Evolutionary conservation across 2,113 vertebrate genomes (phyloP), one percentile per base, ranked within the genome.

Genomic region (Syngnathus typhle): DNA sequence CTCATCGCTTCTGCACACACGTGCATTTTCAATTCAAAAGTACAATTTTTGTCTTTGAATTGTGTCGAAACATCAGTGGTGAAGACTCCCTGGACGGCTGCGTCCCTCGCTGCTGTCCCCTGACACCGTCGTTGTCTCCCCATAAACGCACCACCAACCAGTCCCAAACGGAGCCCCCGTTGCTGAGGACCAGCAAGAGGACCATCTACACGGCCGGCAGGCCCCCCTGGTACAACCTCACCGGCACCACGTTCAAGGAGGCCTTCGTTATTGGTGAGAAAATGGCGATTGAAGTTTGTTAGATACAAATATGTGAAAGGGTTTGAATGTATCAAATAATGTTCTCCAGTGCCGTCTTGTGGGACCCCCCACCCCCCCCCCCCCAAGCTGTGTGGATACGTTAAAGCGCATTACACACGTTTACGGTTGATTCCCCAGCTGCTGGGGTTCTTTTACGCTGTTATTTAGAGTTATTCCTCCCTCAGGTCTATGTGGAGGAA

Each of bases 201-300:
- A 95, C 94, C 21, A 95, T 95, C 79, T 95, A 94, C 88, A 95
- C 94, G 0, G 94, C 94, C 0, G 93, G 94, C 15, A 81, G 94
- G 16, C 94, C 94, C 5, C 94, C 93, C 0, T 95, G 94, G 94
- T 95, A 95, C 90, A 95, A 93, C 52, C 94, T 95, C 73, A 92
- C 93, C 0, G 93, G 94, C 56, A 94, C 93, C 60, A 94, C 92
- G 21, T 94, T 94, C 76, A 94, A 94, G 68, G 94, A 95, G 81
- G 94, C 94, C 55, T 95, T 95, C 39, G 94, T 95, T 13, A 95
- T 94, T 21, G 94, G 94, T 95, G 78, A 80, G 86, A 32, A 15
- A 43, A 39, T 5, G n/a, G 7, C 4, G 10, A 60, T 21, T 41
- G 12, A 58, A 23, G 27, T 7, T 54, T 23, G 47, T 51, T 49